Base-by-base conservation (phyloP, 2,113 vertebrate species). In the Cygnus atratus region DNA sequence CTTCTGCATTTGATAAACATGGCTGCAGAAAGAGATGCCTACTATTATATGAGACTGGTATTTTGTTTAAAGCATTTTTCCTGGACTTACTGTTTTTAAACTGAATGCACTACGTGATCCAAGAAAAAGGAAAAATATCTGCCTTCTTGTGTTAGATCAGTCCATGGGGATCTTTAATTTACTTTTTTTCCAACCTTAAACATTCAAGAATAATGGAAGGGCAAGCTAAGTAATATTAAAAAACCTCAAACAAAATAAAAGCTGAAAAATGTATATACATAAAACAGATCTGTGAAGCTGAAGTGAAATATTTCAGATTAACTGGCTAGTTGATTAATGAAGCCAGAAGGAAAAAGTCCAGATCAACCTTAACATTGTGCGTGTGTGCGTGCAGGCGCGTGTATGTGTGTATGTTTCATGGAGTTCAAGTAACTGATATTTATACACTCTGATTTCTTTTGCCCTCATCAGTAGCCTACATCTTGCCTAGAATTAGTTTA, bases 271-370 rank as follows among this genome's bases (percentile, higher is more conserved):
- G 92, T 95, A 92, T 97, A 95, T 98, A 98, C 97, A 97, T 97
- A 98, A 98, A 97, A 96, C 97, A 98, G 97, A 96, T 92, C 93
- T 92, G 65, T 82, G 90, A 97, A 96, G 86, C 76, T 78, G 94
- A 97, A 88, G 50, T 92, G 90, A 97, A 98, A 95, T 96, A 96
- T 95, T 97, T 97, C 95, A 33, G 79, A 96, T 97, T 97, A 97
- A 97, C 96, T 87, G 94, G 95, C 90, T 92, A 80, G 90, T 89
- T 97, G 97, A 98, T 97, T 97, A 97, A 98, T 94, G 97, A 97
- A 96, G 97, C 95, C 92, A 94, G 86, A 74, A 93, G 28, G 95
- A 96, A 96, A 95, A 92, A 94, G 83, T 86, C 96, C 96, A 95
- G 96, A 97, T 97, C 94, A 95, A 88, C 77, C 75, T 65, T 24